phyloP scores from a whole-genome alignment of 2,888 invertebrate genomes.

The Tenodera sinensis region DNA sequence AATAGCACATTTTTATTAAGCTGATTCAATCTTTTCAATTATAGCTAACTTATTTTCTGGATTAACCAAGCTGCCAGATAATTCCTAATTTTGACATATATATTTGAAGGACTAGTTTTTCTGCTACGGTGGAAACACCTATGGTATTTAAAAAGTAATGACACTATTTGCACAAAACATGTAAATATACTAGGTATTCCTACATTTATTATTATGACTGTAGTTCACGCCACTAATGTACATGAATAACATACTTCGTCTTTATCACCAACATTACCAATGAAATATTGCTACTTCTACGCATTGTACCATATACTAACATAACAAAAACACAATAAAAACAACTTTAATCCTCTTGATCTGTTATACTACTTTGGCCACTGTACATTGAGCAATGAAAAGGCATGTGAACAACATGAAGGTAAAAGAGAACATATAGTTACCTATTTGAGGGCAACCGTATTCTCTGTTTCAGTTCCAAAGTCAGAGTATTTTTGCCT shows the following conservation, averaged over 20 bases:
- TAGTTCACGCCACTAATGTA: no score
- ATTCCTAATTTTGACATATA: no score
- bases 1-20: no score
- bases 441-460: neutral
- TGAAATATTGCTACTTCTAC: neutral
- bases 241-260: neutral
- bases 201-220: no score
- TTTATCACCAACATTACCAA: neutral
- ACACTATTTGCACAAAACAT: no score
- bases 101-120: no score
- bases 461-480: neutral
- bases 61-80: no score
- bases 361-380: neutral
- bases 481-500: neutral
- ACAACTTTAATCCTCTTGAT: neutral
- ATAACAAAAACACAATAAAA: neutral
- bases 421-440: neutral
- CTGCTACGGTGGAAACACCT: no score
- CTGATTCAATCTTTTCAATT: no score
- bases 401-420: constrained; percentile 3
- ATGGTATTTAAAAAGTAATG: no score
- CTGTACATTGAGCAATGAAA: constrained; percentile 11
- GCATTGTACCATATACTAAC: neutral
- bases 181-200: no score
- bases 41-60: no score